Evolutionary conservation across 53 echinoderm and acorn worm species (phyloP).

Genomic region (Pentamera pediparva): DNA sequence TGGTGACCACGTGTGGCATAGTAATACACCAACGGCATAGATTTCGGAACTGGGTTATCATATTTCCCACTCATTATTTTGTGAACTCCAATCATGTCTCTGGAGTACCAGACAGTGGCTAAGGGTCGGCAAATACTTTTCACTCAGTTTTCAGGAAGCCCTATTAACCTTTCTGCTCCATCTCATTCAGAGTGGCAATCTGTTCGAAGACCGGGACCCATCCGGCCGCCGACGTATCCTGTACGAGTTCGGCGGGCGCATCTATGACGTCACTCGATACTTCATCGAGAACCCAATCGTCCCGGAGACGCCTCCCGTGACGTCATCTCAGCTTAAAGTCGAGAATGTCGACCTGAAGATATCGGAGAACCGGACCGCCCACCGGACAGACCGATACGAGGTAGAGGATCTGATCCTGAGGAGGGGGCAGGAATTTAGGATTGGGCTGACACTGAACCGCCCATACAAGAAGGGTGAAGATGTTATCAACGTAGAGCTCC

Average conservation of each 20-base stretch:
- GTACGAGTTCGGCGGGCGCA: not conserved
- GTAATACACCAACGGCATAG: too few species aligned
- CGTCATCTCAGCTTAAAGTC: conserved; percentile 21
- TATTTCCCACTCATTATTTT: too few species aligned
- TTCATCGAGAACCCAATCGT: not conserved
- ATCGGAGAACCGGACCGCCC: conserved; percentile 13
- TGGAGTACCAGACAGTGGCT: too few species aligned
- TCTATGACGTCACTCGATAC: conserved; percentile 7
- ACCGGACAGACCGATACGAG: conserved; percentile 50
- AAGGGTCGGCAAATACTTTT: too few species aligned
- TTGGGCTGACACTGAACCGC: conserved; percentile 53
- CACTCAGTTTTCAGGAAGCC: too few species aligned
- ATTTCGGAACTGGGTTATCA: too few species aligned
- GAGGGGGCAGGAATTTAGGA: conserved; percentile 64
- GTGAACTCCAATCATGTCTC: too few species aligned
- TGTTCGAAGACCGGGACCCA: conserved; percentile 5
- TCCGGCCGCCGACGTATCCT: not conserved
- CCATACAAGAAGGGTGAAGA: conserved; percentile 21
- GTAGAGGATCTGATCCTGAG: conserved; percentile 44
- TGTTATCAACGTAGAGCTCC: conserved; percentile 29
- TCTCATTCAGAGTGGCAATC: too few species aligned
- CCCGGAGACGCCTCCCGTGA: not conserved
- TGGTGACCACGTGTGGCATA: too few species aligned
- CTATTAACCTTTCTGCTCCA: too few species aligned
- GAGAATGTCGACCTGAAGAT: conserved; percentile 12